Percentiles rank a stretch among this genome's conserved stretches.
Evolutionary conservation across 2,797 vertebrate genomes (phyloP).

Genomic region (Heterohyrax brucei): DNA sequence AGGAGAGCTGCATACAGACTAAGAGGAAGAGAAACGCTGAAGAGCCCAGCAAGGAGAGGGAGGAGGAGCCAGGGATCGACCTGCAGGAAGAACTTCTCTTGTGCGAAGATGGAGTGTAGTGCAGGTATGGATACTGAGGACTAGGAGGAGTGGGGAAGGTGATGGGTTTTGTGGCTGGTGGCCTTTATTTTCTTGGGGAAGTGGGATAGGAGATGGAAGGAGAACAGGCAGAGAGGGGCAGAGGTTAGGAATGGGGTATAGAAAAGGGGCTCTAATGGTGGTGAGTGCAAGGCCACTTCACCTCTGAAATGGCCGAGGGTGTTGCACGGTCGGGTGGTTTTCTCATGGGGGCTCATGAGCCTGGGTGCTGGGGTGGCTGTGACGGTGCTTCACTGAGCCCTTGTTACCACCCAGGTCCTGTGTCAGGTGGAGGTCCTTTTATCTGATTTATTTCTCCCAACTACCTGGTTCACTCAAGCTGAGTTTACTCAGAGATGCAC

Average conservation of each 20-base stretch:
- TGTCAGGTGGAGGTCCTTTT: not conserved
- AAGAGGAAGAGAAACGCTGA: not conserved
- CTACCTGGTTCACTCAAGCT: not conserved
- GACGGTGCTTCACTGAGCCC: not conserved
- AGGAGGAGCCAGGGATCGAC: not conserved
- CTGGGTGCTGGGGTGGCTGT: not conserved
- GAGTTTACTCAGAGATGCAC: not conserved
- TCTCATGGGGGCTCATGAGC: not conserved
- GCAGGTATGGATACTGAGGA: not conserved
- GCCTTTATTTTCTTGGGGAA: constrained; percentile 31
- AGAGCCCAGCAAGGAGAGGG: not conserved
- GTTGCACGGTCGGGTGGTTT: not conserved
- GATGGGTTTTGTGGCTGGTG: not conserved
- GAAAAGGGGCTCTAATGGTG: not conserved
- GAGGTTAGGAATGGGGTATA: not conserved
- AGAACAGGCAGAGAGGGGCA: not conserved
- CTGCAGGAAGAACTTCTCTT: not conserved
- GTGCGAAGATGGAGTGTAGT: not conserved
- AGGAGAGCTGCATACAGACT: not conserved
- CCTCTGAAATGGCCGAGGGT: not conserved
- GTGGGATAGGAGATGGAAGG: not conserved
- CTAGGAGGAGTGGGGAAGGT: too few relatives aligned
- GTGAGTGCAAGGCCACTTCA: not conserved
- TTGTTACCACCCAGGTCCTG: not conserved
- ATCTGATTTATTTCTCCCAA: constrained; percentile 22